Conservation (phyloP, 2,888 invertebrate species). For the Athalia rosae region DNA sequence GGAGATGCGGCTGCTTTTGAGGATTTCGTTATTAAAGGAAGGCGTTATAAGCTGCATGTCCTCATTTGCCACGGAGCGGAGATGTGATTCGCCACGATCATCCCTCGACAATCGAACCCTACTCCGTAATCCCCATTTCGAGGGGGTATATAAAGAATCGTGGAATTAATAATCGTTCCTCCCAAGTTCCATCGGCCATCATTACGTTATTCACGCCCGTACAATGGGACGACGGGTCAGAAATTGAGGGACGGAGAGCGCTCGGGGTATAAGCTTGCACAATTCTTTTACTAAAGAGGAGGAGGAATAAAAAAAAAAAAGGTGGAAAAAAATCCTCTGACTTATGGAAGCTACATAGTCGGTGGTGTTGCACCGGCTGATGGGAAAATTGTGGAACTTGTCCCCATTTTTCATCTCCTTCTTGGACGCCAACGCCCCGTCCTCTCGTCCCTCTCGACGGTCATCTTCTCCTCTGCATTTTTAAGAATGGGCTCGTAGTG, state of each 20-base stretch:
- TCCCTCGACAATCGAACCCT: too few relatives aligned
- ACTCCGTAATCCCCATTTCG: too few relatives aligned
- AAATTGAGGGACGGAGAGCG: constrained; percentile 46
- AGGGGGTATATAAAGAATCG: too few relatives aligned
- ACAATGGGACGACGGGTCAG: constrained; percentile 46
- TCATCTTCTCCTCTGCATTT: constrained; percentile 23
- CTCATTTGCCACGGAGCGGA: too few relatives aligned
- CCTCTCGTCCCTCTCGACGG: constrained; percentile 30
- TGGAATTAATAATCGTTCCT: background rate
- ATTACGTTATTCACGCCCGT: constrained; percentile 42
- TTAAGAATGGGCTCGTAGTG: constrained; percentile 63
- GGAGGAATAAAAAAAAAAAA: too few relatives aligned
- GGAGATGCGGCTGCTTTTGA: too few relatives aligned
- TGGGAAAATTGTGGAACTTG: constrained; percentile 50
- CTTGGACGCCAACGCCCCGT: background rate
- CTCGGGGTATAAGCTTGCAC: constrained; percentile 45
- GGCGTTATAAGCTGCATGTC: too few relatives aligned
- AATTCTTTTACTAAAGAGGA: background rate
- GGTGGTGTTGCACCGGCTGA: constrained; percentile 50
- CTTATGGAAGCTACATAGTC: constrained; percentile 21
- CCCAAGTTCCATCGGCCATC: background rate
- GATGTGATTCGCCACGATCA: too few relatives aligned
- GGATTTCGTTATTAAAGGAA: too few relatives aligned
- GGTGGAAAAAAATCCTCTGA: constrained; percentile 4
- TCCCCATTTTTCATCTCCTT: constrained; percentile 42